Evolutionary conservation across 2,113 vertebrate species (phyloP), one percentile per base, ranked within the genome.

Genomic region (Crypturellus undulatus): DNA sequence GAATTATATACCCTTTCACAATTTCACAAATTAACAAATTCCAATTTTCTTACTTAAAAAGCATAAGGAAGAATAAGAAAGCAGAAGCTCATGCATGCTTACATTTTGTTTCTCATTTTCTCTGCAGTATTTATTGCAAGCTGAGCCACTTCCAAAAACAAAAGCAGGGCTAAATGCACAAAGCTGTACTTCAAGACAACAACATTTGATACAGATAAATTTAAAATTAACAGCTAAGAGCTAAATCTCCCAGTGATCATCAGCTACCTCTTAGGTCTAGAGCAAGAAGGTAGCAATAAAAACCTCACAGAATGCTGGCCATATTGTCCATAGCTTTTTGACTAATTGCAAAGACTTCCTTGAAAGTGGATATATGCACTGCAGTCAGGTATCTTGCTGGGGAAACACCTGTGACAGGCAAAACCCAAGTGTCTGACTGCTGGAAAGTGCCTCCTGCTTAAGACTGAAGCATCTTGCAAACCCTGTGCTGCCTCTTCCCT

Each of bases 111-210:
- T 93, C 54, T 25, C 52, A 18, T 78, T 95, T 90, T 40, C 28
- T 84, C 90, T 59, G 47, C 86, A 95, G 59, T 62, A 86, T 21
- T 96, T 80, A 68, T 86, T 86, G 77, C 94, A 79, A 62, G 88
- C 94, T 96, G 95, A 96, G 90, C 93, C 94, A 81, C 88, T 94
- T 69, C 62, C 90, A 38, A 85, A 89, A 91, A 87, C 45, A 32
- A 94, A 84, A 91, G 77, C 82, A 95, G 82, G 78, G 73, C 92
- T 95, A 89, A 84, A 52, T 51, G 43, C 65, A 32, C 47, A 64
- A 36, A 40, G 83, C 45, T 92, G 86, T 77, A 60, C 85, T 87
- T 63, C 80, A 30, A 92, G 84, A 78, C 75, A 42, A 25, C 19
- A 38, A 49, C 47, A 72, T 84, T 17, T 75, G 34, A 67, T 60